A percentile compares a stretch with the other conserved stretches of the same genome.
phyloP scores from a whole-genome alignment of 2,888 invertebrate genomes.

The Halocaridina rubra region DNA sequence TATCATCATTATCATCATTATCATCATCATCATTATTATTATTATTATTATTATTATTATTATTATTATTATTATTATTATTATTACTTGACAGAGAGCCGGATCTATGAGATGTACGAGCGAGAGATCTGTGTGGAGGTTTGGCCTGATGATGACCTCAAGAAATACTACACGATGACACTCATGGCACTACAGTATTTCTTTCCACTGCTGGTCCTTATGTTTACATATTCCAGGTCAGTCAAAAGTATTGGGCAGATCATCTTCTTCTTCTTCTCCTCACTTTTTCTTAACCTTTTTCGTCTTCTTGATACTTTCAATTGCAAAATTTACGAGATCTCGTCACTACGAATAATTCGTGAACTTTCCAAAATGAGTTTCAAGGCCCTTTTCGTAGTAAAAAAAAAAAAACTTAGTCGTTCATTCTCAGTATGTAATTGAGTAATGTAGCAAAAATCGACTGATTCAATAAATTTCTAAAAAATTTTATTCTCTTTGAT shows the following conservation, averaged over 20 bases:
- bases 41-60: no score
- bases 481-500: background rate
- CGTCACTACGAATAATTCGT: no score
- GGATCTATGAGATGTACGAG: constrained; percentile 28
- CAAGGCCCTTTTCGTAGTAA: no score
- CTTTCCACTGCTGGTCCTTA: constrained; percentile 81
- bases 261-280: background rate
- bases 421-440: background rate
- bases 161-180: constrained; percentile 80
- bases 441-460: background rate
- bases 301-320: background rate
- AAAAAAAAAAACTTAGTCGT: background rate
- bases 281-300: background rate
- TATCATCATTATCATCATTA: background rate
- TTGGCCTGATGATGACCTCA: constrained; percentile 69
- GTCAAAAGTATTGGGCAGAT: background rate
- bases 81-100: background rate
- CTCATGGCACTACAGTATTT: constrained; percentile 86
- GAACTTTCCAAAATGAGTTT: no score
- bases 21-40: no score
- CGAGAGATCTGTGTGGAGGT: constrained; percentile 74
- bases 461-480: background rate
- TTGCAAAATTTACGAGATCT: no score
- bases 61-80: background rate
- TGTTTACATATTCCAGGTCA: constrained; percentile 78